A percentile compares a stretch with the other conserved stretches of the same genome.
Conservation (phyloP, 2,797 vertebrate species). For the Lerista edwardsae region DNA sequence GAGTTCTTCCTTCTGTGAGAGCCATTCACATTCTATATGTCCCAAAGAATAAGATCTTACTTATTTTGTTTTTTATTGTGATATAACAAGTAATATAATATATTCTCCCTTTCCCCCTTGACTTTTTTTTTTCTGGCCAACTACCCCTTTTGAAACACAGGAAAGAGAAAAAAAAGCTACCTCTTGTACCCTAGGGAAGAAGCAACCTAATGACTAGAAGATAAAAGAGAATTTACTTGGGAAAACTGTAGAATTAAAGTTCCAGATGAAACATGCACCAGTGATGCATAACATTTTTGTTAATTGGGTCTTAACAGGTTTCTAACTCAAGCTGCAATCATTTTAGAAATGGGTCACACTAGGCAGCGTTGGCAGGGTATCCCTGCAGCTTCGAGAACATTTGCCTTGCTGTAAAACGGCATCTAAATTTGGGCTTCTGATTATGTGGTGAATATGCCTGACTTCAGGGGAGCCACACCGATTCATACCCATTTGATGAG, state of each 20-base stretch:
- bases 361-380: slow-evolving; percentile 65
- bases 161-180: slow-evolving; percentile 59
- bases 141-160: slow-evolving; percentile 74
- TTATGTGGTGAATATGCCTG: slow-evolving; percentile 11
- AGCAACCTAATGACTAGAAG: slow-evolving; percentile 79
- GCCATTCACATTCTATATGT: neutral
- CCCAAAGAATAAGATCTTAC: slow-evolving; percentile 11
- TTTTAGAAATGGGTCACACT: slow-evolving; percentile 77
- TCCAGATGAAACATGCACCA: slow-evolving; percentile 79
- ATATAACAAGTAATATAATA: slow-evolving; percentile 51
- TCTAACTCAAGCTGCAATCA: slow-evolving; percentile 77
- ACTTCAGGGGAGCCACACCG: slow-evolving; percentile 25
- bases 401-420: slow-evolving; percentile 65
- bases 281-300: slow-evolving; percentile 80
- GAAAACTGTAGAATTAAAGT: slow-evolving; percentile 79
- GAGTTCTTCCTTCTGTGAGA: neutral
- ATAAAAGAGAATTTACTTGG: slow-evolving; percentile 80
- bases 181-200: slow-evolving; percentile 77
- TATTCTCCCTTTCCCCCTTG: slow-evolving; percentile 60
- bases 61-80: slow-evolving; percentile 27
- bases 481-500: slow-evolving; percentile 8
- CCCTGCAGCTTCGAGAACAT: slow-evolving; percentile 62
- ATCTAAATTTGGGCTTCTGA: slow-evolving; percentile 41
- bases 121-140: slow-evolving; percentile 68
- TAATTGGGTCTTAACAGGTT: slow-evolving; percentile 85